phyloP scores from a whole-genome alignment of 1,140 invertebrate genomes.

The Sesamia nonagrioides region DNA sequence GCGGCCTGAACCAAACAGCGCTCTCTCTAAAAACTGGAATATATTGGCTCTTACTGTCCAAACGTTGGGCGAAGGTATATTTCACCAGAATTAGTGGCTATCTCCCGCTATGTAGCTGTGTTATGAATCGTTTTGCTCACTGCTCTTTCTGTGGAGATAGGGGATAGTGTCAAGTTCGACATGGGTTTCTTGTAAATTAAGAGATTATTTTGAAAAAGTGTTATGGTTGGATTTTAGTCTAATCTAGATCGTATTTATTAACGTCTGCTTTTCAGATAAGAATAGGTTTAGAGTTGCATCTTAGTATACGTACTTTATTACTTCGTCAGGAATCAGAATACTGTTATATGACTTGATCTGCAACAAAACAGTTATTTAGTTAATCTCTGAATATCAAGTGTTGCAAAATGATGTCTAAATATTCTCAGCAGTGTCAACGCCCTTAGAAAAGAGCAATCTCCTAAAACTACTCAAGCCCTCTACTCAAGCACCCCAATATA shows the following conservation, averaged over 20 bases:
- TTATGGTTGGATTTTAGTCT: neutral
- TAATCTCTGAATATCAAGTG: neutral
- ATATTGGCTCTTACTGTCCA: slow-evolving; percentile 44
- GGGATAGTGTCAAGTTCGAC: slow-evolving; percentile 8
- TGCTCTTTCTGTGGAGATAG: neutral
- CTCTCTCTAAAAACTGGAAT: slow-evolving; percentile 48
- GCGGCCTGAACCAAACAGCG: slow-evolving; percentile 37
- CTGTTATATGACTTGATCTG: neutral
- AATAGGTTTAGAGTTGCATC: no score
- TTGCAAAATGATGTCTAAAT: neutral
- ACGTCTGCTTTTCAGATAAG: neutral
- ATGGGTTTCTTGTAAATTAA: neutral
- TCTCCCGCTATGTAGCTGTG: slow-evolving; percentile 21
- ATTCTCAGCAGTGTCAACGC: slow-evolving; percentile 2
- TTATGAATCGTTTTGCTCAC: slow-evolving; percentile 28
- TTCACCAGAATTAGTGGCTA: slow-evolving; percentile 39
- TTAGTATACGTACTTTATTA: neutral
- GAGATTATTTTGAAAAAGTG: slow-evolving; percentile 3
- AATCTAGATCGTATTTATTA: neutral
- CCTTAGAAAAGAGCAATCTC: neutral
- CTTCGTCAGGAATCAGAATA: neutral
- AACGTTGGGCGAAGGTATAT: slow-evolving; percentile 39
- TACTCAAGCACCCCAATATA: slow-evolving; percentile 31
- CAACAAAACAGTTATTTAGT: neutral
- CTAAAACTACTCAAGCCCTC: neutral